Evolutionary conservation across 2,888 invertebrate genomes (phyloP), one percentile per base, ranked within the genome.

Genomic region (Lymantria monacha): DNA sequence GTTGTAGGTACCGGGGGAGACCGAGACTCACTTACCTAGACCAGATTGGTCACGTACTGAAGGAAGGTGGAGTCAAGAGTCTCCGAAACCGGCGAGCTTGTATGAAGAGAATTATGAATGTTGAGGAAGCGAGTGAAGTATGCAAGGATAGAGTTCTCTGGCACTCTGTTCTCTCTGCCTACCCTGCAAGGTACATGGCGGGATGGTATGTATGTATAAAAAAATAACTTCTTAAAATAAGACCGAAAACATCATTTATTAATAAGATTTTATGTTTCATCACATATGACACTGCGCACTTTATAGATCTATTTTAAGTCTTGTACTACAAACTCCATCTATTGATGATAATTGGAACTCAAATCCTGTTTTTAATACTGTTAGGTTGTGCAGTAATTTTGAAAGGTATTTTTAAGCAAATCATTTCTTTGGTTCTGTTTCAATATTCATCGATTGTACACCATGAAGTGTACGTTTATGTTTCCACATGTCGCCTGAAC

Each of bases 401-500:
- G 12, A n/a, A 38, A 38, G 11, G 9, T 38, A 3, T 12, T 38
- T 8, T 5, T 33, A 33, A 36, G 22, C n/a, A 22, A 22, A 22
- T 53, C 14, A 62, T 42, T 68, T 68, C 55, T 61, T 67, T 3
- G 46, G 22, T 15, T 63, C 66, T 30, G 55, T 44, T 14, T 73
- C 76, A 14, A 54, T 49, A 15, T 54, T 54, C 3, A 58, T 46
- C 31, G 75, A 59, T 55, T 81, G 83, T 3, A 84, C 76, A 1
- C 88, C 87, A 42, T 91, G 90, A 5, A 89, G 74, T 10, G 90
- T 91, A 58, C 90, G 74, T 64, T 90, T 90, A 56, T 91, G 91
- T 52, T 91, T 91, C 89, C 90, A 90, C 91, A 90, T 90, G 45
- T 91, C 91, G 3, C 90, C 90, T 11, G 90, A 89, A 43, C 90